Percentiles rank a stretch among this genome's conserved stretches.
These are phyloP conservation scores for Cotesia chilonis DNA, from an alignment of 1,140 invertebrate genomes.

Conservation along the genomic window DNA sequence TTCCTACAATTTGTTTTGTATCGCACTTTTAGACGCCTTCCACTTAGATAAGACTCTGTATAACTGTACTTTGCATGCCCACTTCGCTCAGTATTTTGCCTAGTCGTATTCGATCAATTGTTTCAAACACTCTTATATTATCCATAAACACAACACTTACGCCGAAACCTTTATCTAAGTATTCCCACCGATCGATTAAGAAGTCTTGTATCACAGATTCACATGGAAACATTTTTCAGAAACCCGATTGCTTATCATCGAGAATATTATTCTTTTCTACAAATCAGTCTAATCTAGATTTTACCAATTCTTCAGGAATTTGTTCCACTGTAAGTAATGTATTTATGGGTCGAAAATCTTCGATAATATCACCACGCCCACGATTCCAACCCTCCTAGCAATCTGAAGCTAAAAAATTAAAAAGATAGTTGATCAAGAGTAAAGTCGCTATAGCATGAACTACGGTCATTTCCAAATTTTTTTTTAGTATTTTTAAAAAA, in stretches of 20 bases:
- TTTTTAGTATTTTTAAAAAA: no score
- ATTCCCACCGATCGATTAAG: slow-evolving; percentile 20
- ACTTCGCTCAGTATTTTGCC: slow-evolving; percentile 21
- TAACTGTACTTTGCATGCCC: slow-evolving; percentile 23
- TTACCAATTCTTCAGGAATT: slow-evolving; percentile 30
- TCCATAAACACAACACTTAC: slow-evolving; percentile 30
- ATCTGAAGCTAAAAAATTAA: no score
- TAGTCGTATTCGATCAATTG: slow-evolving; percentile 29
- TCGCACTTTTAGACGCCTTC: neutral
- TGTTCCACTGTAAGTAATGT: slow-evolving; percentile 37
- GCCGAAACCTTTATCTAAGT: slow-evolving; percentile 7
- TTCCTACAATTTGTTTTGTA: neutral
- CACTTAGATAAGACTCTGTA: slow-evolving; percentile 31
- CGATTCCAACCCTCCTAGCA: no score
- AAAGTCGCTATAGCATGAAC: no score
- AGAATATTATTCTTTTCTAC: slow-evolving; percentile 28
- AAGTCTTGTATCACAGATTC: slow-evolving; percentile 22
- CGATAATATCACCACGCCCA: slow-evolving; percentile 26
- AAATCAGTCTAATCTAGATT: slow-evolving; percentile 26
- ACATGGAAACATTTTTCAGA: slow-evolving; percentile 26
- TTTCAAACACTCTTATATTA: slow-evolving; percentile 38
- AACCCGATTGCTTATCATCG: slow-evolving; percentile 32
- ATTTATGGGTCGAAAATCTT: slow-evolving; percentile 41
- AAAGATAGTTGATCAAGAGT: no score
- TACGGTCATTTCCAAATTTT: no score